Conservation (phyloP, 2,113 vertebrate genomes). For the Maccullochella peelii region DNA sequence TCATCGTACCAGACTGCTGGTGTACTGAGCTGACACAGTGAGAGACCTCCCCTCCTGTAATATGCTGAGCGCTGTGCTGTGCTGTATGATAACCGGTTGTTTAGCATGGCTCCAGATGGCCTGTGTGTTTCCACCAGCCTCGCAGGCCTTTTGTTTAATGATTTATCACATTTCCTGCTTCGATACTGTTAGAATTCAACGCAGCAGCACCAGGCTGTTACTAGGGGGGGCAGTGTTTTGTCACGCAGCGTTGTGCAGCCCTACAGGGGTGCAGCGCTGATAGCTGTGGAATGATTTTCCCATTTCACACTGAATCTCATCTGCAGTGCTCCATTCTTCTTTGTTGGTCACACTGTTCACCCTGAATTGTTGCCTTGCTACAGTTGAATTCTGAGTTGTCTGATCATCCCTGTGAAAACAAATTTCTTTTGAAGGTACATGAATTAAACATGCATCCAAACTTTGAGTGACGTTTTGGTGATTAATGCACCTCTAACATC, state of each 20-base stretch:
- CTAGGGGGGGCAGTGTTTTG: constrained; percentile 26
- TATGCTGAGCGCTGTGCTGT: constrained; percentile 30
- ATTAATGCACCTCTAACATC: constrained; percentile 26
- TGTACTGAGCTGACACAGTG: constrained; percentile 13
- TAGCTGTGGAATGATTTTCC: constrained; percentile 42
- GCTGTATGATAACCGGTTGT: constrained; percentile 51
- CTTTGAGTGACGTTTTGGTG: constrained; percentile 8
- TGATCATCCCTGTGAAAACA: constrained; percentile 20
- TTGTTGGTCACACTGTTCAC: constrained; percentile 19
- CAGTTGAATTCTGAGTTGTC: constrained; percentile 17
- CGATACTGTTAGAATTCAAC: constrained; percentile 52
- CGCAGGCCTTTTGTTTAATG: constrained; percentile 59
- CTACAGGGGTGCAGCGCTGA: constrained; percentile 39
- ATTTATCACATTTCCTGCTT: constrained; percentile 73
- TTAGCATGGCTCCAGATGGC: constrained; percentile 58
- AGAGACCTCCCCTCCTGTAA: constrained; percentile 30
- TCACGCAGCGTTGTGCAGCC: constrained; percentile 35
- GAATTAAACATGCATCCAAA: constrained; percentile 33
- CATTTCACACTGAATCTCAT: constrained; percentile 24
- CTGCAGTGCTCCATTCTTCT: constrained; percentile 8
- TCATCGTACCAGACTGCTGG: constrained; percentile 25
- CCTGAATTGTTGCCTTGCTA: constrained; percentile 8
- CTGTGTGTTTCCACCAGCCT: constrained; percentile 44
- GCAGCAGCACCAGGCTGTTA: constrained; percentile 27
- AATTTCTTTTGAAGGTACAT: constrained; percentile 35